phyloP scores from a whole-genome alignment of 2,113 vertebrate genomes.

The Daubentonia madagascariensis region DNA sequence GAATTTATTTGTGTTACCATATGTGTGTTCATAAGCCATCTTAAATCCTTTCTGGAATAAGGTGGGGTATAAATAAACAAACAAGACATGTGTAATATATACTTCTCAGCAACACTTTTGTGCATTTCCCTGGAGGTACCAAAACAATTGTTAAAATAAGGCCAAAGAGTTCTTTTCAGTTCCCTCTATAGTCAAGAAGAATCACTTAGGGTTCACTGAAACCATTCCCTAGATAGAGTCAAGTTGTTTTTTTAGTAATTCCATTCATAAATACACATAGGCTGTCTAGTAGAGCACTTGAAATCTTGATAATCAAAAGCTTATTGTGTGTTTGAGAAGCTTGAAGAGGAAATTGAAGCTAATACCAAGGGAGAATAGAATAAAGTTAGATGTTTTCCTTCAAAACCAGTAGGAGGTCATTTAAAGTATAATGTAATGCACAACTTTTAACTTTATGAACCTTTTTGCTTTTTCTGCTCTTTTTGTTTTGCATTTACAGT shows the following conservation, averaged over 20 bases:
- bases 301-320: conserved; percentile 86
- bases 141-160: conserved; percentile 74
- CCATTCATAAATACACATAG: conserved; percentile 86
- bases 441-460: conserved; percentile 46
- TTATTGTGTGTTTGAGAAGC: conserved; percentile 84
- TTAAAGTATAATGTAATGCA: conserved; percentile 78
- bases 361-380: conserved; percentile 82
- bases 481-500: conserved; percentile 65
- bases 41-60: conserved; percentile 39
- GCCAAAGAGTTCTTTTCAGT: conserved; percentile 56
- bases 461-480: conserved; percentile 21
- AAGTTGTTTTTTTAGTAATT: conserved; percentile 88
- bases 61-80: conserved; percentile 56
- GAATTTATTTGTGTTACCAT: conserved; percentile 31
- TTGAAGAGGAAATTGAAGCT: conserved; percentile 82
- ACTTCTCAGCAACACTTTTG: conserved; percentile 53
- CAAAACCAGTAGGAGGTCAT: conserved; percentile 76
- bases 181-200: conserved; percentile 65
- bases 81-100: conserved; percentile 43
- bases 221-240: conserved; percentile 81
- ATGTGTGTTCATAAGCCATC: background rate
- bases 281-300: conserved; percentile 80
- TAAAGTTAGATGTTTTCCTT: conserved; percentile 82
- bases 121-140: conserved; percentile 69
- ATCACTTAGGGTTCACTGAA: conserved; percentile 63